Percentiles rank a stretch among this genome's conserved stretches.
phyloP scores from a whole-genome alignment of 2,888 invertebrate genomes.

The Heteromurus nitidus region DNA sequence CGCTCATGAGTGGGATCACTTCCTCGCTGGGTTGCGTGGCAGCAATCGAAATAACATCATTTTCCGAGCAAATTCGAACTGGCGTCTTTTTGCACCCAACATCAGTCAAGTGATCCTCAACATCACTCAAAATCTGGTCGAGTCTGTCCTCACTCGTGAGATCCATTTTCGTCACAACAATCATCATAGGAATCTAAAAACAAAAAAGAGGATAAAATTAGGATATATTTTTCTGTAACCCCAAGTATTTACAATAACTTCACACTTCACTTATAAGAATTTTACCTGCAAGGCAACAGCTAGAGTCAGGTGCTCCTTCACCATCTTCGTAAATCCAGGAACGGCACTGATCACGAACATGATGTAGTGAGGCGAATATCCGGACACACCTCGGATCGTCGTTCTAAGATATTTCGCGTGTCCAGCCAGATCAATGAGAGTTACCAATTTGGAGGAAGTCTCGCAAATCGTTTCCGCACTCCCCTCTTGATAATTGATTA shows the following conservation, averaged over 20 bases:
- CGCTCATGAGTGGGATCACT: conserved; percentile 87
- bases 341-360: conserved; percentile 90
- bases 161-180: conserved; percentile 95
- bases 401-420: conserved; percentile 97
- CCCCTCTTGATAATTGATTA: conserved; percentile 90
- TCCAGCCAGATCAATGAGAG: conserved; percentile 96
- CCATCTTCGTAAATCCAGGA: conserved; percentile 87
- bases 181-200: conserved; percentile 85
- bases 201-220: too few relatives aligned
- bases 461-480: conserved; percentile 96
- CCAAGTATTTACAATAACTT: too few relatives aligned
- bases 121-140: conserved; percentile 74
- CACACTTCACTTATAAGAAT: conserved; percentile 75
- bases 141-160: conserved; percentile 79
- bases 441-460: conserved; percentile 92
- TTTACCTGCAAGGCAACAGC: conserved; percentile 83
- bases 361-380: conserved; percentile 93
- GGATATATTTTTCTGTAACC: too few relatives aligned
- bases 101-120: conserved; percentile 76
- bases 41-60: conserved; percentile 83
- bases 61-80: conserved; percentile 81
- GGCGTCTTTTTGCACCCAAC: conserved; percentile 78
- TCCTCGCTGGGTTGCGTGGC: conserved; percentile 79
- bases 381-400: conserved; percentile 94
- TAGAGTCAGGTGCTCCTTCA: conserved; percentile 93